A percentile compares a stretch with the other conserved stretches of the same genome.
Evolutionary conservation across 2,888 invertebrate species (phyloP).

Genomic region (Ramazzottius varieornatus): DNA sequence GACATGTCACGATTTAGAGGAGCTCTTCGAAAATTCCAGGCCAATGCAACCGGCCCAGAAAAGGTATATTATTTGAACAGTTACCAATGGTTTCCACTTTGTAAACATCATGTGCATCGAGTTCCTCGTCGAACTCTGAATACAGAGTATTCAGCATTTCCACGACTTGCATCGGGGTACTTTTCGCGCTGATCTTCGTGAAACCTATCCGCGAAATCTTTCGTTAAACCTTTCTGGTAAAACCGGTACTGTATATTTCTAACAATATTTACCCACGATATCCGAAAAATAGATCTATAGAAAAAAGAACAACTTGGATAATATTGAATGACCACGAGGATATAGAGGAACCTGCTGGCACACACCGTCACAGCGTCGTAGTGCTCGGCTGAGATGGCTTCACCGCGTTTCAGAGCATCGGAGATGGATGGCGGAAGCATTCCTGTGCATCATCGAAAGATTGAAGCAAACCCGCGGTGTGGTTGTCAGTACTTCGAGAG

Average conservation of each 20-base stretch:
- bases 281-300: background rate
- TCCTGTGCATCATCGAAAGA: too few species aligned
- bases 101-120: background rate
- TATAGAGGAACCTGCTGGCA: background rate
- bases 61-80: background rate
- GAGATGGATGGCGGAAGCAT: background rate
- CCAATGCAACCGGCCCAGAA: background rate
- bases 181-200: background rate
- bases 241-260: background rate
- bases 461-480: too few species aligned
- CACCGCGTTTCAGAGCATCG: background rate
- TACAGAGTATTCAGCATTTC: background rate
- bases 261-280: background rate
- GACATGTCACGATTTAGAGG: too few species aligned
- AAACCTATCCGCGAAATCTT: background rate
- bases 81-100: constrained; percentile 1
- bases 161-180: background rate
- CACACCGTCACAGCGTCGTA: background rate
- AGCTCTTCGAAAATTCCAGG: too few species aligned
- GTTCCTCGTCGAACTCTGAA: background rate
- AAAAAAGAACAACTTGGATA: background rate
- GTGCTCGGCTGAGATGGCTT: background rate
- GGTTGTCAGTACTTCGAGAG: too few species aligned
- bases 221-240: background rate
- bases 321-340: too few species aligned